Evolutionary conservation across 2,113 vertebrate species (phyloP).

Genomic region (Oreotrochilus melanogaster): DNA sequence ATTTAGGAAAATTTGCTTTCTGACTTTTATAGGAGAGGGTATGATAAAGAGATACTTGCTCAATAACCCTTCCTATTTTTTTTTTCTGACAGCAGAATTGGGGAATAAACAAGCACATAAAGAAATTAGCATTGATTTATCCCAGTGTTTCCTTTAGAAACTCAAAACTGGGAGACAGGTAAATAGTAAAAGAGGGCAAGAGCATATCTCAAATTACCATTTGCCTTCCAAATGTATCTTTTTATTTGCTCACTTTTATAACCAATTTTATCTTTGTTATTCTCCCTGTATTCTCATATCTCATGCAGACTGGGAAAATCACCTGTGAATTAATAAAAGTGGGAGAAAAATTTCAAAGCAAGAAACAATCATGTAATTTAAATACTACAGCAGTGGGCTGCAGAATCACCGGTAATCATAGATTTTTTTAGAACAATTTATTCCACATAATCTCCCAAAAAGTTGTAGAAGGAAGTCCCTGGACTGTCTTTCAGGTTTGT

Average conservation of each 20-base stretch:
- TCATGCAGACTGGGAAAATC: neutral
- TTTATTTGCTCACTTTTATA: slow-evolving; percentile 27
- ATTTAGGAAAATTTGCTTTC: neutral
- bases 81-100: neutral
- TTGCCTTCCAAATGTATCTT: neutral
- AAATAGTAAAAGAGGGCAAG: neutral
- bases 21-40: neutral
- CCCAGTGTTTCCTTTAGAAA: neutral
- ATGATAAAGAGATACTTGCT: neutral
- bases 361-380: neutral
- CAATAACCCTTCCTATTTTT: neutral
- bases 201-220: neutral
- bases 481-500: neutral
- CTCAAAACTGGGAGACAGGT: neutral
- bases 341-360: neutral
- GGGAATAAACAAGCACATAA: neutral
- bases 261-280: slow-evolving; percentile 3
- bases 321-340: neutral
- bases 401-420: neutral
- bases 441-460: neutral
- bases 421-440: slow-evolving; percentile 14
- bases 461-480: neutral
- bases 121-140: neutral
- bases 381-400: neutral
- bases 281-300: neutral